Conservation (phyloP, 2,888 invertebrate genomes). For the Nysson spinosus region DNA sequence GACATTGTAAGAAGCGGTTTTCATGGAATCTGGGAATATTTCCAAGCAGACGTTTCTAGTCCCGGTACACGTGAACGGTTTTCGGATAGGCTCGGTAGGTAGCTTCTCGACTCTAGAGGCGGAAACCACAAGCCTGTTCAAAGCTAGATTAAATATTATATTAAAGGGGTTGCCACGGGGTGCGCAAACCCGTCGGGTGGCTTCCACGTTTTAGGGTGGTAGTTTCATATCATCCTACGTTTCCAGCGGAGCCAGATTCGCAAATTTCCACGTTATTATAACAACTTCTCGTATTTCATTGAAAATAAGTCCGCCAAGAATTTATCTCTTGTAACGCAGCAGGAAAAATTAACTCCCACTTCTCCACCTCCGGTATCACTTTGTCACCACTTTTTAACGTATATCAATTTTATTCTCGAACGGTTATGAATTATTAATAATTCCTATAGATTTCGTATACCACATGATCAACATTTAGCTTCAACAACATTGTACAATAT, state of each 20-base stretch:
- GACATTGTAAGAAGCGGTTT: slow-evolving; percentile 27
- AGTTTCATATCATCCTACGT: slow-evolving; percentile 33
- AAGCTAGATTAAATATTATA: slow-evolving; percentile 78
- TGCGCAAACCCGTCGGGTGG: slow-evolving; percentile 64
- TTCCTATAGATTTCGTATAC: too few species aligned
- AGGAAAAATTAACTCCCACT: too few species aligned
- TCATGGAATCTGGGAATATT: slow-evolving; percentile 52
- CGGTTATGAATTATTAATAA: too few species aligned
- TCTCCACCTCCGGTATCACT: too few species aligned
- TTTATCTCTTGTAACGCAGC: too few species aligned
- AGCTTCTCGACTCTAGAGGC: slow-evolving; percentile 72
- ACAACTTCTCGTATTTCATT: too few species aligned
- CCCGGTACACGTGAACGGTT: slow-evolving; percentile 50
- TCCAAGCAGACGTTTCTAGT: slow-evolving; percentile 49
- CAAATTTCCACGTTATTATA: slow-evolving; percentile 37
- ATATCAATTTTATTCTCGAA: too few species aligned
- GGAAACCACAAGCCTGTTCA: slow-evolving; percentile 77
- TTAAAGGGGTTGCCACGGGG: slow-evolving; percentile 76
- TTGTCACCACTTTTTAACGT: too few species aligned
- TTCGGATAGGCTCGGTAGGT: slow-evolving; percentile 65
- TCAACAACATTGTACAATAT: too few species aligned
- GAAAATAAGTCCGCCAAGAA: too few species aligned
- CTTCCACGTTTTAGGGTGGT: slow-evolving; percentile 52
- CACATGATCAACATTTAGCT: too few species aligned
- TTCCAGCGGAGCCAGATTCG: slow-evolving; percentile 36